Evolutionary conservation across 2,888 invertebrate species (phyloP), one percentile per base, ranked within the genome.

Genomic region (Sthenelais limicola): DNA sequence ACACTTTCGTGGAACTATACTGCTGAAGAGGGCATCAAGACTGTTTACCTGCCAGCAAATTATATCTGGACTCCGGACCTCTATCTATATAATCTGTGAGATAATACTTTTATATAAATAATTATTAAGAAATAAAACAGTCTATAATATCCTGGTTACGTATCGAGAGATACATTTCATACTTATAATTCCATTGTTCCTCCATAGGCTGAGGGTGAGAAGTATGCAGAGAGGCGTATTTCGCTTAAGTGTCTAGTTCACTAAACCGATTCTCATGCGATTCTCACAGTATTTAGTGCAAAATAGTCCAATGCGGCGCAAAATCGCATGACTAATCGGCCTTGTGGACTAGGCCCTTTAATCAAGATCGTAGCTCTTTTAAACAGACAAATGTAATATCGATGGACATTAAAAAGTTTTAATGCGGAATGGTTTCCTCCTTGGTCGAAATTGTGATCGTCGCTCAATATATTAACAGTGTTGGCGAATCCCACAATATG

Each of bases 41-140:
- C 1, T 15, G 12, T 56, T n/a, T 21, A 56, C 32, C 30, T 56
- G 3, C 7, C 18, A 1, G 33, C 33, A 33, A 12, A 32, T 33
- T 18, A 21, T 18, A 2, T 56, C 26, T 56, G 56, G 56, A 56
- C 15, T 21, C 56, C 56, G 18, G 56, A 56, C 32, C 15, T 56
- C 9, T 56, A 30, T 15, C 18, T 56, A 9, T 56, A 56, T 33
- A 56, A 56, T 21, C 32, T 56, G 56, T 56, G 30, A 56, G 56
- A 56, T 56, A 28, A 18, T 43, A 43, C 43, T 18, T 18, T 12
- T 18, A 43, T 12, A 43, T 43, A 18, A 9, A 43, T 9, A 43
- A 43, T 43, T 43, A 9, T 43, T 12, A 18, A 43, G 18, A 43
- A 43, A 43, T 43, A 43, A 43, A 43, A 9, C 43, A 18, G 9